Percentiles rank a stretch among this genome's conserved stretches.
Conservation (phyloP, 2,797 vertebrate species). For the Heliangelus exortis region DNA sequence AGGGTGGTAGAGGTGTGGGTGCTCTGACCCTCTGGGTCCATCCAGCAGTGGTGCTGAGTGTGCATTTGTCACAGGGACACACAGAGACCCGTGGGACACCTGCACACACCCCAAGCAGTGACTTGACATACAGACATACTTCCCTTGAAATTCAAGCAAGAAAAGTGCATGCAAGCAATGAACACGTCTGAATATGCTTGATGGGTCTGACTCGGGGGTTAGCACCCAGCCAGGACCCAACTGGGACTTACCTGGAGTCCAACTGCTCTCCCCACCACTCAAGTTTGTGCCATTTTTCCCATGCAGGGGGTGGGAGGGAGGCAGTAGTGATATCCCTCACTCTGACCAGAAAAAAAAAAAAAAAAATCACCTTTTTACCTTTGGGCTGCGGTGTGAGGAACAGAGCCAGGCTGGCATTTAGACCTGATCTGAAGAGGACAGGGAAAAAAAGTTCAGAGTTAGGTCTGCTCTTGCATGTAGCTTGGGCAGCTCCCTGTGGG, state of each 20-base stretch:
- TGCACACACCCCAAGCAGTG: neutral
- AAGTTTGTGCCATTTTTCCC: rapidly evolving
- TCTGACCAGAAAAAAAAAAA: neutral
- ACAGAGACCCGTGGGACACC: no score
- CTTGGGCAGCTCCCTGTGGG: neutral
- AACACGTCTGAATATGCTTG: neutral
- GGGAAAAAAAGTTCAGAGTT: neutral
- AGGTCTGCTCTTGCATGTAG: neutral
- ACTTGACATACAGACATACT: rapidly evolving
- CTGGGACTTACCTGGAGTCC: neutral
- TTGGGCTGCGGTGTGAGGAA: neutral
- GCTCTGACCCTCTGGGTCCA: neutral
- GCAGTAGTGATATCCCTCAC: rapidly evolving
- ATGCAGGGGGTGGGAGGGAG: neutral
- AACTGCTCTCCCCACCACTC: neutral
- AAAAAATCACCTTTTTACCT: neutral
- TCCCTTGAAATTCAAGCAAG: neutral
- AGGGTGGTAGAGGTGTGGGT: neutral
- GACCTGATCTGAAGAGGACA: neutral
- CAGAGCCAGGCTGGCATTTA: neutral
- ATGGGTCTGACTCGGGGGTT: rapidly evolving
- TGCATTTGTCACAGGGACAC: neutral
- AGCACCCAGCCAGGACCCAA: neutral
- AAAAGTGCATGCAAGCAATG: neutral
- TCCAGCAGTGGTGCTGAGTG: neutral